phyloP scores from a whole-genome alignment of 2,797 vertebrate species.

The Sebastes hubbsi region DNA sequence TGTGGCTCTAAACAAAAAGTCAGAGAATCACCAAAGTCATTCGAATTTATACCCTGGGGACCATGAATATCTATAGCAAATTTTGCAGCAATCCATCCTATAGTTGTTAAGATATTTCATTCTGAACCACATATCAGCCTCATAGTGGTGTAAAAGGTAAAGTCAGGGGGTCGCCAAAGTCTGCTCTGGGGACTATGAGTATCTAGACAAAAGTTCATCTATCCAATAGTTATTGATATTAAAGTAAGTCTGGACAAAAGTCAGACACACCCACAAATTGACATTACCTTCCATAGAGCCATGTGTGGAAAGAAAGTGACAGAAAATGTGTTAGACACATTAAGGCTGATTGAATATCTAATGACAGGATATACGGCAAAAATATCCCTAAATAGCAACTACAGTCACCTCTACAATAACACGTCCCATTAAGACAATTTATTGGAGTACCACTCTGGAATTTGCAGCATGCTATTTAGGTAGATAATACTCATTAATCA shows the following conservation, averaged over 20 bases:
- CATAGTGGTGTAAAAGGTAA: neutral
- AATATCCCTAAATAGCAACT: conserved; percentile 8
- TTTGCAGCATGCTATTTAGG: neutral
- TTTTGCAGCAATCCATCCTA: neutral
- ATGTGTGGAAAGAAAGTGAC: neutral
- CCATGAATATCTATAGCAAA: neutral
- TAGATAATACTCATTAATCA: conserved; percentile 43
- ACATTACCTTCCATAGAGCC: neutral
- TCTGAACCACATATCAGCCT: neutral
- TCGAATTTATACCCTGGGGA: neutral
- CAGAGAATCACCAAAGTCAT: neutral
- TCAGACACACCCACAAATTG: neutral
- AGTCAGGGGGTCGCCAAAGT: neutral
- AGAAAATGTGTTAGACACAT: conserved; percentile 23
- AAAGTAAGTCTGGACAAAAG: neutral
- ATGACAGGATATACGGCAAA: conserved; percentile 21
- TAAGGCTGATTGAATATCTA: neutral
- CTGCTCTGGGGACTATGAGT: neutral
- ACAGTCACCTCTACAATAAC: neutral
- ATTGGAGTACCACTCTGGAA: neutral
- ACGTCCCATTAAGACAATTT: conserved; percentile 25
- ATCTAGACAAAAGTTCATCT: neutral
- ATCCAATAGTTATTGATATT: neutral
- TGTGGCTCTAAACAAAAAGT: neutral
- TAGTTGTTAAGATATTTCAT: neutral